Evolutionary conservation across 2,113 vertebrate genomes (phyloP).

Genomic region (Meriones unguiculatus): DNA sequence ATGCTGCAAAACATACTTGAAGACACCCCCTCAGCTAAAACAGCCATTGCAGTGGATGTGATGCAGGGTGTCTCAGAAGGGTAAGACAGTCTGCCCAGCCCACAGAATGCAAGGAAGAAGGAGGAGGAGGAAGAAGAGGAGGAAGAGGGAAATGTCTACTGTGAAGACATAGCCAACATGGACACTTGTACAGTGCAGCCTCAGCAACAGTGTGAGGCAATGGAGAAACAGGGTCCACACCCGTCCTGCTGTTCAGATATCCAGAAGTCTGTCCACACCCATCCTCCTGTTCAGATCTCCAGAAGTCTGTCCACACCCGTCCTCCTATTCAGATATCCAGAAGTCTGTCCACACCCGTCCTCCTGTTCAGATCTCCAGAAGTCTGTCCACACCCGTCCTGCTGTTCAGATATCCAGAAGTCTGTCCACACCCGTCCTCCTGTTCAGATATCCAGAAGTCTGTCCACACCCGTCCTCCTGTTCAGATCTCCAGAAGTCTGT

Average conservation of each 20-base stretch:
- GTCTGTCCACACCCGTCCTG: too few relatives aligned
- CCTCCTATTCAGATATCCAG: background rate
- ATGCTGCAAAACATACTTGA: background rate
- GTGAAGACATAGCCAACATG: background rate
- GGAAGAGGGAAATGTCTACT: background rate
- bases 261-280: too few relatives aligned
- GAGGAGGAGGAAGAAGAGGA: background rate
- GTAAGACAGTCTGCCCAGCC: background rate
- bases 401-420: too few relatives aligned
- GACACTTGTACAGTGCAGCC: background rate
- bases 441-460: too few relatives aligned
- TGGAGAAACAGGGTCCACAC: too few relatives aligned
- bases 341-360: too few relatives aligned
- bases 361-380: background rate
- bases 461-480: too few relatives aligned
- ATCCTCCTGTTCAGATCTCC: background rate
- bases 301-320: too few relatives aligned
- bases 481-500: too few relatives aligned
- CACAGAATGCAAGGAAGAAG: background rate
- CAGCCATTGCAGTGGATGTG: background rate
- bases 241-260: background rate
- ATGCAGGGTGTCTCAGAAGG: background rate
- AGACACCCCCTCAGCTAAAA: background rate
- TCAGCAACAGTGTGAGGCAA: background rate
- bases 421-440: too few relatives aligned